These are phyloP conservation scores for Lacerta agilis DNA, from an alignment of 2,797 vertebrate species.

Conservation along the genomic window DNA sequence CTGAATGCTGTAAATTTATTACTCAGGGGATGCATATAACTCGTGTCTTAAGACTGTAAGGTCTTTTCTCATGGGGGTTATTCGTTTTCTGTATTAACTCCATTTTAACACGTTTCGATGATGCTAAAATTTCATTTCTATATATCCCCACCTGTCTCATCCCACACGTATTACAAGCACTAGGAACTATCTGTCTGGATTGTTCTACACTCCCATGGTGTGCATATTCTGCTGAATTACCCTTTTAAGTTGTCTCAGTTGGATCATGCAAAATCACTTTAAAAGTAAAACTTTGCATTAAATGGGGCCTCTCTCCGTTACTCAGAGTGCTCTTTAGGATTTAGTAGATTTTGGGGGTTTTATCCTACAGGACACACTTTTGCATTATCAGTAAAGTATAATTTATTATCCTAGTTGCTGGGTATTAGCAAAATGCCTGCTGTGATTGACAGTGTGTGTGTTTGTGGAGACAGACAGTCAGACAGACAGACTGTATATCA, in stretches of 20 bases:
- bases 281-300: conserved; percentile 20
- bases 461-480: no score
- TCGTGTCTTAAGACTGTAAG: neutral
- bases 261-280: conserved; percentile 35
- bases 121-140: neutral
- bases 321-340: conserved; percentile 21
- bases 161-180: neutral
- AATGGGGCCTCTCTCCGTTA: conserved; percentile 22
- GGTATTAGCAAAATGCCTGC: neutral
- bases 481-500: neutral
- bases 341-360: neutral
- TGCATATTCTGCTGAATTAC: conserved; percentile 11
- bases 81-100: neutral
- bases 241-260: conserved; percentile 34
- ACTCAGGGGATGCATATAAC: neutral
- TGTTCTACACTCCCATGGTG: neutral
- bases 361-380: conserved; percentile 2
- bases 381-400: conserved; percentile 16
- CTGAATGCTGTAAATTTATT: neutral
- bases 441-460: neutral
- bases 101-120: neutral
- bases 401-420: conserved; percentile 19
- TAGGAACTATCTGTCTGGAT: conserved; percentile 16
- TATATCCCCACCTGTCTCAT: neutral
- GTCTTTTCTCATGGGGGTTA: neutral